Evolutionary conservation across 2,888 invertebrate species (phyloP), one percentile per base, ranked within the genome.

Genomic region (Pecten maximus): DNA sequence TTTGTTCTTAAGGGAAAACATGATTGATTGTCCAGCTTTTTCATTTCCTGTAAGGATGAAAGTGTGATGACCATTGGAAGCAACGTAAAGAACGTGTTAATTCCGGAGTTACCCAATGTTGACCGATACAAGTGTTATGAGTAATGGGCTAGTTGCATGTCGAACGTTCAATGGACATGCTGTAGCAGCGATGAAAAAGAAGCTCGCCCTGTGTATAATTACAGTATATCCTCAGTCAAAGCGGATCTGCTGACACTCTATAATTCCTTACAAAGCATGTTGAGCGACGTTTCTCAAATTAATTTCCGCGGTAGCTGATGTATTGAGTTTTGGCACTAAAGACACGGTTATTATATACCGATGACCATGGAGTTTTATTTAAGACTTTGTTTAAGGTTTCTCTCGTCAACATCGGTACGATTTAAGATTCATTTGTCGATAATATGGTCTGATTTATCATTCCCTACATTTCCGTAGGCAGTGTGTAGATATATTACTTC

Each of bases 251-350:
- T 74, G 35, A 35, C 74, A 74, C 2, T 35, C 60, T 35, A 28
- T 28, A 28, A 15, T 74, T 8, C 23, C 12, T 35, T 74, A 10
- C 74, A 74, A 74, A 74, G 74, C 35, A 74, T 74, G 74, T 35
- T 74, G 74, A 74, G 28, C 35, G 74, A 74, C 74, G 74, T 74
- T 74, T 74, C 74, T 74, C 74, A 35, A 74, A 74, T 74, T 74
- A 28, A 74, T 74, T 74, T 74, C 74, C 74, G 74, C 23, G 35
- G 12, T 35, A 35, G 28, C 74, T 74, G 74, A 74, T 74, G 35
- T 74, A 74, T 44, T 74, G 74, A 74, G 74, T 8, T 74, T 74
- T 74, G 74, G 2, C 28, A 8, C 6, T 0, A 74, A 28, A 28
- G n/a, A 28, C 12, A 6, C 35, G 50, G 50, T 74, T 3, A 28